phyloP scores from a whole-genome alignment of 2,888 invertebrate genomes.

The Schizotus pectinicornis region DNA sequence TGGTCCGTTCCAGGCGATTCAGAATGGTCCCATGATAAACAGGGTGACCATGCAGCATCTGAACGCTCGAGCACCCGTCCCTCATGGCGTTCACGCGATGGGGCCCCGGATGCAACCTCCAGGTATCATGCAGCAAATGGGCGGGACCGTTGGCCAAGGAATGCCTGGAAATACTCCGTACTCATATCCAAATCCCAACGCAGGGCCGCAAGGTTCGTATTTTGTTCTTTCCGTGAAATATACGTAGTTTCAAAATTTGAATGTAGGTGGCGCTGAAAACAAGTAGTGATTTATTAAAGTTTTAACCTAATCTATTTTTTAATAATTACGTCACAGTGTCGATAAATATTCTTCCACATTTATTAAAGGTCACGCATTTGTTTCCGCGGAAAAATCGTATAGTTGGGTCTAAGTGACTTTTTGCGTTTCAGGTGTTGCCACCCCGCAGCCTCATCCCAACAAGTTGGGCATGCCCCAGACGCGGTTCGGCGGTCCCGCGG shows the following conservation, averaged over 20 bases:
- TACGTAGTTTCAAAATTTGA: no score
- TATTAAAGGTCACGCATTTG: no score
- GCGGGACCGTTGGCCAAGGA: conserved; percentile 63
- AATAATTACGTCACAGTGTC: no score
- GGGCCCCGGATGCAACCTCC: conserved; percentile 68
- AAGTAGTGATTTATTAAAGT: no score
- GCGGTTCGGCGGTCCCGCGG: conserved; percentile 56
- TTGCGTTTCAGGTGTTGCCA: conserved; percentile 57
- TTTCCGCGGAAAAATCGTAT: not conserved
- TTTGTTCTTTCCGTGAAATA: no score
- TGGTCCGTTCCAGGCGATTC: conserved; percentile 64
- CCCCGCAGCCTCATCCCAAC: conserved; percentile 60
- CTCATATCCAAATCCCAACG: conserved; percentile 65
- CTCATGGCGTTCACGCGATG: conserved; percentile 60
- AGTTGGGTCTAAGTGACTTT: not conserved
- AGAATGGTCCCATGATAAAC: conserved; percentile 79
- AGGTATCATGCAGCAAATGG: conserved; percentile 57
- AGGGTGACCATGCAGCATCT: conserved; percentile 61
- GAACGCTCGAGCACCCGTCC: conserved; percentile 58
- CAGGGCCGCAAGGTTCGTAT: conserved; percentile 57
- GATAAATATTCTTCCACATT: no score
- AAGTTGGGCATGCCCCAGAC: conserved; percentile 39
- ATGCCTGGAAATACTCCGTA: conserved; percentile 60
- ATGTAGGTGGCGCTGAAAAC: no score
- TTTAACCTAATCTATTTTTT: no score